phyloP scores from a whole-genome alignment of 30 jellyfish, hydroid and myxozoan species.

The Hydra vulgaris region DNA sequence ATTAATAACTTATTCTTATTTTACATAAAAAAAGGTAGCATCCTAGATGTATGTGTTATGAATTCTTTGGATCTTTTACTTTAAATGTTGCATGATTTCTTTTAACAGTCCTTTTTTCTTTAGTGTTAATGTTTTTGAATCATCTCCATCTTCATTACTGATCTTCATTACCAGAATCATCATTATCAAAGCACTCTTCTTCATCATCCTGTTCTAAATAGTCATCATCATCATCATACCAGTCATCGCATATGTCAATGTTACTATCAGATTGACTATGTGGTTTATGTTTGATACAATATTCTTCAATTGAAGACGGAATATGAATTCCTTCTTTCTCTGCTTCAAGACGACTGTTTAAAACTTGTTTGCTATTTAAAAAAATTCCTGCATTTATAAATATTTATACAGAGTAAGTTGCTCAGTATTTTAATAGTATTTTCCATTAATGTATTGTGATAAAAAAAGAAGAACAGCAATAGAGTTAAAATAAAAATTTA shows the following conservation, averaged over 20 bases:
- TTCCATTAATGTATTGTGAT: too few relatives aligned
- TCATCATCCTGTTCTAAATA: conserved; percentile 46
- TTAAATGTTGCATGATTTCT: too few relatives aligned
- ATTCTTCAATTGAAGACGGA: conserved; percentile 87
- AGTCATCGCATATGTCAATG: conserved; percentile 81
- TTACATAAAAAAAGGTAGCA: too few relatives aligned
- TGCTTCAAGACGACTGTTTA: conserved; percentile 85
- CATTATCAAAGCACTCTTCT: conserved; percentile 86
- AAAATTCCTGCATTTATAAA: not conserved
- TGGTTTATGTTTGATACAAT: conserved; percentile 77
- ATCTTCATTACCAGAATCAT: conserved; percentile 92
- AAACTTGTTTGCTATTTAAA: conserved; percentile 65
- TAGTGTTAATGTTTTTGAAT: too few relatives aligned
- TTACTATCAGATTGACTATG: conserved; percentile 64
- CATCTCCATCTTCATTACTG: too few relatives aligned
- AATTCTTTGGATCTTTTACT: too few relatives aligned
- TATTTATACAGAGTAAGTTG: not conserved
- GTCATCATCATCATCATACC: conserved; percentile 94
- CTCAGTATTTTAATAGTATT: too few relatives aligned
- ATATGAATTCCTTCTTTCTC: conserved; percentile 73
- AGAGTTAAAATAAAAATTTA: not conserved
- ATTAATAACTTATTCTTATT: too few relatives aligned
- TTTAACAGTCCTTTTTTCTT: too few relatives aligned
- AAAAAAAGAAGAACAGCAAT: not conserved
- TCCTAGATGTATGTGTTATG: too few relatives aligned